Conservation (phyloP, 2,888 invertebrate species). For the Cataglyphis cursor region DNA sequence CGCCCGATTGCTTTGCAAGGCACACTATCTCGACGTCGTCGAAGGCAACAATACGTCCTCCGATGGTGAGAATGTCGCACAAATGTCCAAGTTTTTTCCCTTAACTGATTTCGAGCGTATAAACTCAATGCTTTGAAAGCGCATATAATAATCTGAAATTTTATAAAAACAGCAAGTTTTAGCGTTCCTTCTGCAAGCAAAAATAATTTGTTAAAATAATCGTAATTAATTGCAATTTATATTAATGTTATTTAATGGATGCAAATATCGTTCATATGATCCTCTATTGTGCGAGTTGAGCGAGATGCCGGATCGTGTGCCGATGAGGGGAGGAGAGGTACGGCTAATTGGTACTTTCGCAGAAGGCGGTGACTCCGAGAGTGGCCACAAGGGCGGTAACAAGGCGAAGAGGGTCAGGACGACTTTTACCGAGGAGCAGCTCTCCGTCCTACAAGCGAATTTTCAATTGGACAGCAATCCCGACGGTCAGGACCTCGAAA, state of each 20-base stretch:
- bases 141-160: background rate
- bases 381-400: conserved; percentile 93
- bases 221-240: background rate
- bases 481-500: conserved; percentile 98
- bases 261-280: background rate
- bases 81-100: background rate
- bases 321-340: conserved; percentile 43
- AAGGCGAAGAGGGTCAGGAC: conserved; percentile 99
- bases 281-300: conserved; percentile 1
- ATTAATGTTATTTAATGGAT: background rate
- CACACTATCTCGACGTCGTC: conserved; percentile 97
- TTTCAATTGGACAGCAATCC: conserved; percentile 99
- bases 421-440: conserved; percentile 99
- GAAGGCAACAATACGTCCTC: conserved; percentile 96
- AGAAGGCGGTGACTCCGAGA: conserved; percentile 96
- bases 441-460: conserved; percentile 98
- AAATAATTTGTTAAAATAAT: background rate
- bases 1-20: conserved; percentile 97
- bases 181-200: background rate
- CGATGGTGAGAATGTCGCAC: conserved; percentile 71
- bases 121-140: background rate
- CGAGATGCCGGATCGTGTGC: conserved; percentile 11
- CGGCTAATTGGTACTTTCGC: conserved; percentile 79
- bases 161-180: background rate
- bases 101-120: background rate